Conservation (phyloP, 2,888 invertebrate genomes). For the Lobophora halterata region DNA sequence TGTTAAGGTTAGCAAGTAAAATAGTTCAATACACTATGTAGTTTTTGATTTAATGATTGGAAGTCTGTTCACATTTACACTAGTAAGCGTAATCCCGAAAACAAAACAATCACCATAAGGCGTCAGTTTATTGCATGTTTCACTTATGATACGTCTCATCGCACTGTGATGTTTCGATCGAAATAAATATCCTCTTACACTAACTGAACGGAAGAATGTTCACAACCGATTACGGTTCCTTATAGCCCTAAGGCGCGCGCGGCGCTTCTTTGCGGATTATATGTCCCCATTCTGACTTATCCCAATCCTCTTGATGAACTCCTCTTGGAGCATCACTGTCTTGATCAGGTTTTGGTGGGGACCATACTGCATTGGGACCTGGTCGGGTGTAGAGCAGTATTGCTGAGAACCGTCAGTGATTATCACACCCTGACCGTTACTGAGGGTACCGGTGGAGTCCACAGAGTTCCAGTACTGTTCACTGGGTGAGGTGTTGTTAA, state of each 20-base stretch:
- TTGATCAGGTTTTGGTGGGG: constrained; percentile 74
- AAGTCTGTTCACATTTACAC: constrained; percentile 45
- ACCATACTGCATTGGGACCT: constrained; percentile 60
- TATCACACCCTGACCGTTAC: constrained; percentile 69
- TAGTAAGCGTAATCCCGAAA: constrained; percentile 63
- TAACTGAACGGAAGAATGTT: constrained; percentile 72
- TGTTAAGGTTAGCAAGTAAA: too few species aligned
- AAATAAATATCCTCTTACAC: constrained; percentile 78
- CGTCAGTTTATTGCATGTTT: constrained; percentile 47
- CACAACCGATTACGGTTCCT: constrained; percentile 79
- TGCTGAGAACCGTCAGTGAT: constrained; percentile 67
- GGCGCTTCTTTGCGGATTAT: constrained; percentile 76
- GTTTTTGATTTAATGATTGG: too few species aligned
- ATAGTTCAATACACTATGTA: too few species aligned
- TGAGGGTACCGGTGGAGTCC: constrained; percentile 84
- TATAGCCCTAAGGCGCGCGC: constrained; percentile 75
- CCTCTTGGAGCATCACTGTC: constrained; percentile 77
- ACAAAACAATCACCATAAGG: constrained; percentile 52
- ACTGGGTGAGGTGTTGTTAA: constrained; percentile 94
- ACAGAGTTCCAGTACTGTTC: constrained; percentile 95
- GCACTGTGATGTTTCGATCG: constrained; percentile 70
- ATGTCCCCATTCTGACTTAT: constrained; percentile 79
- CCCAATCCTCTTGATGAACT: constrained; percentile 77
- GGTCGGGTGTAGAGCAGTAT: constrained; percentile 66
- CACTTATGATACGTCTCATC: constrained; percentile 49